phyloP scores from a whole-genome alignment of 1,140 invertebrate species.

The Pseudomyrmex sp. region DNA sequence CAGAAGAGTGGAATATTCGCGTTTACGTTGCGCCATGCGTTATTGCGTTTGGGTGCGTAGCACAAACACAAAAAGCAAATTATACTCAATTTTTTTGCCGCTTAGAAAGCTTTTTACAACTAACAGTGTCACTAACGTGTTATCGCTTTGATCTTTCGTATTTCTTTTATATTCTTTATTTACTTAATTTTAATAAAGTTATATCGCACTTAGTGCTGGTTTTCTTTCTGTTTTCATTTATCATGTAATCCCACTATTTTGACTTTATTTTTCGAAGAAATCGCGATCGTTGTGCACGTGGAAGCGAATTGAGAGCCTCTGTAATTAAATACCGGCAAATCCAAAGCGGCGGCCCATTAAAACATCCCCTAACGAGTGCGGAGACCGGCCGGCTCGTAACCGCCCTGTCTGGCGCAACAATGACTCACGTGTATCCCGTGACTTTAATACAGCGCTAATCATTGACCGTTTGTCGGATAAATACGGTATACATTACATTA shows the following conservation, averaged over 20 bases:
- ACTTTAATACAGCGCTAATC: constrained; percentile 70
- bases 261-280: not conserved
- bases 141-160: not conserved
- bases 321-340: constrained; percentile 79
- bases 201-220: too few relatives aligned
- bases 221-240: too few relatives aligned
- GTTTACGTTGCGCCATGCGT: constrained; percentile 71
- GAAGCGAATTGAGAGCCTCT: constrained; percentile 65
- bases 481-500: not conserved
- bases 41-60: constrained; percentile 72
- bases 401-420: constrained; percentile 76
- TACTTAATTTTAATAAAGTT: too few relatives aligned
- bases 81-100: constrained; percentile 37
- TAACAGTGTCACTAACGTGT: not conserved
- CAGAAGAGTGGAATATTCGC: constrained; percentile 66
- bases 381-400: constrained; percentile 67
- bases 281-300: not conserved
- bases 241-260: not conserved
- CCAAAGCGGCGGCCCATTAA: constrained; percentile 76
- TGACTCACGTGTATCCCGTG: constrained; percentile 74
- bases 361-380: constrained; percentile 76
- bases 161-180: not conserved
- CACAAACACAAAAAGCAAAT: constrained; percentile 67
- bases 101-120: constrained; percentile 26
- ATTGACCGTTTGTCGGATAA: constrained; percentile 61